phyloP scores from a whole-genome alignment of 1,140 invertebrate genomes.

The Ceratina calcarata region DNA sequence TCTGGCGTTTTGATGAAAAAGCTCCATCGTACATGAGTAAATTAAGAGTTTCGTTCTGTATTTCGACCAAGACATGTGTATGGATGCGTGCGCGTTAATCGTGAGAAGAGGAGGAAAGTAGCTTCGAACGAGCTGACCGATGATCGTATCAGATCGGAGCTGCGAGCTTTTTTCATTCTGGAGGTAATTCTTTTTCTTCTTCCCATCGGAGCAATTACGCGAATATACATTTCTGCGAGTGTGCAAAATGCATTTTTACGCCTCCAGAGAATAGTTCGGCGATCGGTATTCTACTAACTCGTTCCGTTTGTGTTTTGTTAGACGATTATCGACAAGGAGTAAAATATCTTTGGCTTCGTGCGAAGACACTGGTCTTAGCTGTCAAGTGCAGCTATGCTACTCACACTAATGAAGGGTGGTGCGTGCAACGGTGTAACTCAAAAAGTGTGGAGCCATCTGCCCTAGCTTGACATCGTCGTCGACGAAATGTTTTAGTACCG shows the following conservation, averaged over 20 bases:
- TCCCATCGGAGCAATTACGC: background rate
- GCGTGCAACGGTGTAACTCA: conserved; percentile 41
- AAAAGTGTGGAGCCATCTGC: conserved; percentile 62
- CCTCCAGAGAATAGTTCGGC: background rate
- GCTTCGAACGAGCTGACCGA: conserved; percentile 2
- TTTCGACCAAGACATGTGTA: background rate
- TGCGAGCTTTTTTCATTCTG: conserved; percentile 30
- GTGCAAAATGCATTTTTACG: background rate
- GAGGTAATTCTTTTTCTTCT: conserved; percentile 37
- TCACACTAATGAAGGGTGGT: conserved; percentile 63
- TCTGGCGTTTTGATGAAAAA: conserved; percentile 45
- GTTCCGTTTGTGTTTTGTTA: conserved; percentile 24
- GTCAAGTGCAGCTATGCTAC: conserved; percentile 70
- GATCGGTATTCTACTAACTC: background rate
- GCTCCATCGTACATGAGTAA: conserved; percentile 34
- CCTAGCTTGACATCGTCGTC: conserved; percentile 44
- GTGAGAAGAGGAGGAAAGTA: background rate
- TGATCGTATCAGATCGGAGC: conserved; percentile 36
- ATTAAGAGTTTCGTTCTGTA: background rate
- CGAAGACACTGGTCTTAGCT: conserved; percentile 71
- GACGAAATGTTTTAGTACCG: conserved; percentile 52
- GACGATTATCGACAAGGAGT: conserved; percentile 29
- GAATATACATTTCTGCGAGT: background rate
- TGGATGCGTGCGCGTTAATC: too few relatives aligned
- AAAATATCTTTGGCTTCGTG: conserved; percentile 67